These are phyloP conservation scores for Drosophila phalerata DNA, from an alignment of 2,888 invertebrate genomes.

Conservation along the genomic window DNA sequence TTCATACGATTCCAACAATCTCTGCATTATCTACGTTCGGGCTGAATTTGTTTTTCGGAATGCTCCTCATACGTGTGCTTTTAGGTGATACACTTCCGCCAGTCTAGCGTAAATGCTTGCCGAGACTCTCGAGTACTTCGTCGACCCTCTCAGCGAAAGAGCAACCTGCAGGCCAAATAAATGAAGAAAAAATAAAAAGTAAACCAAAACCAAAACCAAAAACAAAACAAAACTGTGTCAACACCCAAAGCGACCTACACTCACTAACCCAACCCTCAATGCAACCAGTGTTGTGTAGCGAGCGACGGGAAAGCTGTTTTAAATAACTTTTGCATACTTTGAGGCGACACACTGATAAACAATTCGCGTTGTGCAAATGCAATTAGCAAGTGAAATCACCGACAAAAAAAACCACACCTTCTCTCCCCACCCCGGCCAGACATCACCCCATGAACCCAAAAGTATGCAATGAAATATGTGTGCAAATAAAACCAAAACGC, in stretches of 20 bases:
- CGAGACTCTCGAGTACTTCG: slow-evolving; percentile 62
- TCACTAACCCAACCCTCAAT: slow-evolving; percentile 26
- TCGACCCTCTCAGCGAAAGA: slow-evolving; percentile 27
- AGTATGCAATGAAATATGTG: slow-evolving; percentile 39
- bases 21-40: background rate
- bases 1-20: too few relatives aligned
- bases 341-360: slow-evolving; percentile 30
- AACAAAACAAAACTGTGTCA: slow-evolving; percentile 57
- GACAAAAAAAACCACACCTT: slow-evolving; percentile 1
- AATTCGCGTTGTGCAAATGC: slow-evolving; percentile 57
- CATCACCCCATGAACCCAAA: slow-evolving; percentile 30
- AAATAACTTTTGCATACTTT: slow-evolving; percentile 67
- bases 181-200: background rate
- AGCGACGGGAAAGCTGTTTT: slow-evolving; percentile 50
- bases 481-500: slow-evolving; percentile 23
- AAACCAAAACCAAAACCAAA: slow-evolving; percentile 4
- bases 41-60: slow-evolving; percentile 30
- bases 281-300: slow-evolving; percentile 34
- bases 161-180: slow-evolving; percentile 16
- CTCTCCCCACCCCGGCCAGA: background rate
- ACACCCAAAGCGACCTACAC: slow-evolving; percentile 18
- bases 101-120: slow-evolving; percentile 56
- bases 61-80: slow-evolving; percentile 24
- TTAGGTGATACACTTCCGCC: slow-evolving; percentile 30
- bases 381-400: slow-evolving; percentile 62